Percentiles rank a stretch among this genome's conserved stretches.
phyloP scores from a whole-genome alignment of 2,888 invertebrate species.

The Rhopalosiphum nymphaeae region DNA sequence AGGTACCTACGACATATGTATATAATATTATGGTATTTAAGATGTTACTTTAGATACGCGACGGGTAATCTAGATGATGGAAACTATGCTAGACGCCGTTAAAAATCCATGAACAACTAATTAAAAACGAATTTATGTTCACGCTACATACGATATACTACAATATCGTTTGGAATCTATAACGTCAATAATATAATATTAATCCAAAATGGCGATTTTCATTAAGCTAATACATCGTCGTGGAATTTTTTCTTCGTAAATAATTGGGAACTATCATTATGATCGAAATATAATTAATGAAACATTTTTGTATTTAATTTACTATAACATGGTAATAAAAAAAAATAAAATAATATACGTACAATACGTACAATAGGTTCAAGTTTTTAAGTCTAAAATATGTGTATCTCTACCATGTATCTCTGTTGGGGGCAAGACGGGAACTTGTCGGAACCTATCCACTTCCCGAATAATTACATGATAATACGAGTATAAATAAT shows the following conservation, averaged over 20 bases:
- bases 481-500: too few relatives aligned
- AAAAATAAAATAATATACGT: background rate
- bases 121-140: constrained; percentile 39
- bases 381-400: too few relatives aligned
- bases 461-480: too few relatives aligned
- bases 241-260: background rate
- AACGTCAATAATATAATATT: background rate
- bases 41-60: constrained; percentile 39
- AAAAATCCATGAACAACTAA: constrained; percentile 24
- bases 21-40: background rate
- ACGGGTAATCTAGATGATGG: constrained; percentile 39
- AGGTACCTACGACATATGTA: background rate
- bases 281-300: background rate
- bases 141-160: background rate
- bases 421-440: too few relatives aligned
- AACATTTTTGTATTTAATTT: background rate
- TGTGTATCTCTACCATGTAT: too few relatives aligned
- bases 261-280: background rate
- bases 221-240: background rate
- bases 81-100: constrained; percentile 20
- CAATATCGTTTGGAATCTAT: background rate
- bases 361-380: too few relatives aligned
- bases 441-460: too few relatives aligned
- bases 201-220: constrained; percentile 3
- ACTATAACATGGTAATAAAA: background rate